Evolutionary conservation across 2,888 invertebrate genomes (phyloP).

Genomic region (Tipula unca): DNA sequence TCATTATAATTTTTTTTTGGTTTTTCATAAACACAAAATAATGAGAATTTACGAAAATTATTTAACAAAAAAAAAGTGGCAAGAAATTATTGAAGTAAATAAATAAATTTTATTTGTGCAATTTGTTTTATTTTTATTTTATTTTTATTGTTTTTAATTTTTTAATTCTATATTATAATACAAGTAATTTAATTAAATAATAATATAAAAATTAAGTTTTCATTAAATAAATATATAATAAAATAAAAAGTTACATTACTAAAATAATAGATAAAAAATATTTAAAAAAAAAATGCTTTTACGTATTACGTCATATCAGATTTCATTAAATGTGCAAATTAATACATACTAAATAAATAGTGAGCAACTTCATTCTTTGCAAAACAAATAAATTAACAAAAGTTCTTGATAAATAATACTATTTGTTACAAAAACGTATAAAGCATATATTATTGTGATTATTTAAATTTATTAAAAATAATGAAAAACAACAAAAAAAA

Average conservation of each 20-base stretch:
- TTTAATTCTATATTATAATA: not conserved
- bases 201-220: conserved; percentile 3
- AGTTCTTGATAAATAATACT: not conserved
- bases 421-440: not conserved
- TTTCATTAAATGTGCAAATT: not conserved
- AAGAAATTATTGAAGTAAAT: not conserved
- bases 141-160: not conserved
- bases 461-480: conserved; percentile 8
- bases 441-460: conserved; percentile 14
- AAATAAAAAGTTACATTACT: not conserved
- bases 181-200: not conserved
- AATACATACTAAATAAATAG: not conserved
- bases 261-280: not conserved
- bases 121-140: conserved; percentile 8
- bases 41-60: conserved; percentile 4
- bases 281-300: not conserved
- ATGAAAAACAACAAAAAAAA: not conserved
- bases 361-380: not conserved
- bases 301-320: not conserved
- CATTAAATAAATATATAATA: not conserved
- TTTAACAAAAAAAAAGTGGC: not conserved
- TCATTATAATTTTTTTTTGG: not conserved
- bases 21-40: not conserved
- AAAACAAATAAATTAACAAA: not conserved
- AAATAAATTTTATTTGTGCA: conserved; percentile 1